Conservation (phyloP, 2,888 invertebrate species). For the Drosophila leonis region DNA sequence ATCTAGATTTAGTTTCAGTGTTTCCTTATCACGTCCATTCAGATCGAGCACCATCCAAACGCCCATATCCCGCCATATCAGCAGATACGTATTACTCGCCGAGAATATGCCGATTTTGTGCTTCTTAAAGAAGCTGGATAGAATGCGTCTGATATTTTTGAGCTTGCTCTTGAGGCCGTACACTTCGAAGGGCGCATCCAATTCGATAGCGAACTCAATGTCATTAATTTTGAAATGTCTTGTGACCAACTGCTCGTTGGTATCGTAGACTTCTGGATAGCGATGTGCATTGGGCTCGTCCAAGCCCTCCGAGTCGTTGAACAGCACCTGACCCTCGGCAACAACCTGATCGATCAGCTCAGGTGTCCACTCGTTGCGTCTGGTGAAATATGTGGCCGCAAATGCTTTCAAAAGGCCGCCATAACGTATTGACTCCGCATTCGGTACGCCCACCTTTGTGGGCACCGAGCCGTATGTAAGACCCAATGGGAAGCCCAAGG, state of each 20-base stretch:
- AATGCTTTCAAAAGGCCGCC: slow-evolving; percentile 79
- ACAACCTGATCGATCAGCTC: slow-evolving; percentile 75
- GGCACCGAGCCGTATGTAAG: slow-evolving; percentile 53
- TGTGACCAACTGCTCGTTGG: slow-evolving; percentile 69
- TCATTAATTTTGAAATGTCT: slow-evolving; percentile 76
- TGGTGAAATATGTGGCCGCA: slow-evolving; percentile 78
- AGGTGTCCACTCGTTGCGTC: slow-evolving; percentile 76
- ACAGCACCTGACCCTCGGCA: slow-evolving; percentile 76
- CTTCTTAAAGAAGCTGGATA: slow-evolving; percentile 69
- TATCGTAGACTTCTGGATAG: slow-evolving; percentile 66
- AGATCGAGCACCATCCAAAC: slow-evolving; percentile 82
- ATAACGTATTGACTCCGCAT: slow-evolving; percentile 64
- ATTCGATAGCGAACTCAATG: slow-evolving; percentile 76
- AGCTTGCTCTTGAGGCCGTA: slow-evolving; percentile 38
- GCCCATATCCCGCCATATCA: slow-evolving; percentile 80
- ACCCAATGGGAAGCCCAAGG: slow-evolving; percentile 73
- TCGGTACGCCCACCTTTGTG: slow-evolving; percentile 44
- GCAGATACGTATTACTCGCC: slow-evolving; percentile 70
- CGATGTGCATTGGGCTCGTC: slow-evolving; percentile 36
- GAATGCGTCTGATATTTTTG: slow-evolving; percentile 47
- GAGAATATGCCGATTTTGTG: slow-evolving; percentile 69
- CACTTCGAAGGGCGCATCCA: slow-evolving; percentile 62
- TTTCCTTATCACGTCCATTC: slow-evolving; percentile 74
- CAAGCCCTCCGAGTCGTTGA: slow-evolving; percentile 56
- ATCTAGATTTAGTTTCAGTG: slow-evolving; percentile 61